A percentile compares a stretch with the other conserved stretches of the same genome.
These are phyloP conservation scores for human (Homo sapiens) DNA, from an alignment of 2,113 vertebrate genomes.

Conservation along the genomic window GRCh38 chrX:93634501-93635000, in stretches of 20 bases:
- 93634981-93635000: neutral
- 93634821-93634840: neutral
- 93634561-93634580: neutral
- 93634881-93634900: neutral
- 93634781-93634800: neutral
- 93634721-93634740: neutral
- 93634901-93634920: neutral
- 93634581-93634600: neutral
- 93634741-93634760: neutral
- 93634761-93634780: neutral
- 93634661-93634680: neutral
- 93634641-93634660: neutral
- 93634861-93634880: conserved; percentile 35
- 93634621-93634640: neutral
- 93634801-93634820: neutral
- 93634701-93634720: neutral
- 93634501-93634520: neutral
- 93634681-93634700: neutral
- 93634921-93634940: neutral
- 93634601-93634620: neutral
- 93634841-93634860: neutral
- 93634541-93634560: neutral
- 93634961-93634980: neutral
- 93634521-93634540: neutral
- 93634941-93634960: neutral